phyloP scores from a whole-genome alignment of 2,888 invertebrate genomes.

The Cheilosia urbana region DNA sequence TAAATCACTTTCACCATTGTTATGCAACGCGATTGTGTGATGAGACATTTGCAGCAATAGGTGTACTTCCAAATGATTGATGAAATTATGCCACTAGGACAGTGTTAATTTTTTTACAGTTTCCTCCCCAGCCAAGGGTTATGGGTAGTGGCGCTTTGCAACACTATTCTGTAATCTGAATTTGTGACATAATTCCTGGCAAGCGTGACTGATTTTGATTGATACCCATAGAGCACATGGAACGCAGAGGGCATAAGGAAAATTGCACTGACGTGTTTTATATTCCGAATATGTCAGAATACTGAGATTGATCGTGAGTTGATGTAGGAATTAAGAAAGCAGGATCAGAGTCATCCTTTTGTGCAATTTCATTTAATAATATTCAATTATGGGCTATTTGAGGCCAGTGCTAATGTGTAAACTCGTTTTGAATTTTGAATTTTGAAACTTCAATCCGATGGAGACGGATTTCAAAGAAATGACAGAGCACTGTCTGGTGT shows the following conservation, averaged over 20 bases:
- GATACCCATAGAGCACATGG: slow-evolving; percentile 38
- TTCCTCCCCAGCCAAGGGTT: neutral
- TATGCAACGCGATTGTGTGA: slow-evolving; percentile 52
- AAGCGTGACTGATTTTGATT: slow-evolving; percentile 74
- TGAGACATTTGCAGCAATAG: slow-evolving; percentile 24
- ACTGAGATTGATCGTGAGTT: slow-evolving; percentile 65
- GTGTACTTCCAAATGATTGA: slow-evolving; percentile 59
- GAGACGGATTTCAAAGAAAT: neutral
- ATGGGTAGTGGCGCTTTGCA: slow-evolving; percentile 29
- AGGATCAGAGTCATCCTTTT: slow-evolving; percentile 40
- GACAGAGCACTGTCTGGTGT: slow-evolving; percentile 11
- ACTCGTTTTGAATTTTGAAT: slow-evolving; percentile 59
- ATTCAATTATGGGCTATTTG: slow-evolving; percentile 57
- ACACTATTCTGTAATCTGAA: slow-evolving; percentile 45
- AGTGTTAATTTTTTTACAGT: slow-evolving; percentile 12
- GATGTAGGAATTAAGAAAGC: slow-evolving; percentile 30
- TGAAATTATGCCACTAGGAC: slow-evolving; percentile 69
- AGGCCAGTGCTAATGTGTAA: slow-evolving; percentile 63
- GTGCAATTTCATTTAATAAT: slow-evolving; percentile 43
- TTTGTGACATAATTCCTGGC: slow-evolving; percentile 73
- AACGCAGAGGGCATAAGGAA: slow-evolving; percentile 50
- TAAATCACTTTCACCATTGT: slow-evolving; percentile 70
- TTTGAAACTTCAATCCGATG: neutral
- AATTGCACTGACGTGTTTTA: slow-evolving; percentile 42
- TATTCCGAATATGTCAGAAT: slow-evolving; percentile 52